Base-by-base conservation (phyloP, 2,113 vertebrate species). In the Speoplatyrhinus poulsoni region DNA sequence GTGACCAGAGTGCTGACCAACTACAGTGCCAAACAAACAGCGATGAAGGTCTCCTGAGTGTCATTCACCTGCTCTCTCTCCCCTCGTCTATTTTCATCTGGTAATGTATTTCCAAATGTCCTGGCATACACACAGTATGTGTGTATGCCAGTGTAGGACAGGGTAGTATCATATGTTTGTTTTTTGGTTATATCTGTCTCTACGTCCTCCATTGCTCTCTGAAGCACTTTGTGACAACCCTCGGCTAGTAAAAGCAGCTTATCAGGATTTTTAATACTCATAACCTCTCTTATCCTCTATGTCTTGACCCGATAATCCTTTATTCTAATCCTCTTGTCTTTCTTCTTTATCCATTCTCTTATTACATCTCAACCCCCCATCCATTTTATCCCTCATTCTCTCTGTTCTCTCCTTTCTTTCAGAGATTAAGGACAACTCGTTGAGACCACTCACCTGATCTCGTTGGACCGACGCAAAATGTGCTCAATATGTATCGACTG, bases 201-300 rank as follows among this genome's bases (percentile, higher is more conserved):
- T 52, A 11, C 12, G 13, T 54, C n/a, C 6, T 54, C 13, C 16
- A 6, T 54, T 54, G 12, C 12, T 54, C 52, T n/a, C 13, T 54
- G n/a, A 54, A 54, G 52, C 52, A 16, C 13, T 54, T 54, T 17
- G 13, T 54, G 4, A 54, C 15, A 4, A 54, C 4, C 52, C 52
- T 54, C 3, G n/a, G n/a, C 13, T 54, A 15, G 13, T 55, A 1
- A 16, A 55, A 55, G 53, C 9, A 8, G 7, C 16, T 55, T 55
- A 17, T 17, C 2, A 19, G 9, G 4, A 9, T 5, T 17, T 17
- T 16, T 55, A 2, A 55, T 8, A 55, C 16, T 55, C 4, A 6
- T 17, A 19, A n/a, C 53, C 53, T 55, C 53, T 55, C 16, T 62
- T 55, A 93, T 92, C 93, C 93, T 92, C 54, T 95, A 92, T 73